Base-by-base conservation (phyloP, 2,797 vertebrate genomes). In the Masticophis lateralis region DNA sequence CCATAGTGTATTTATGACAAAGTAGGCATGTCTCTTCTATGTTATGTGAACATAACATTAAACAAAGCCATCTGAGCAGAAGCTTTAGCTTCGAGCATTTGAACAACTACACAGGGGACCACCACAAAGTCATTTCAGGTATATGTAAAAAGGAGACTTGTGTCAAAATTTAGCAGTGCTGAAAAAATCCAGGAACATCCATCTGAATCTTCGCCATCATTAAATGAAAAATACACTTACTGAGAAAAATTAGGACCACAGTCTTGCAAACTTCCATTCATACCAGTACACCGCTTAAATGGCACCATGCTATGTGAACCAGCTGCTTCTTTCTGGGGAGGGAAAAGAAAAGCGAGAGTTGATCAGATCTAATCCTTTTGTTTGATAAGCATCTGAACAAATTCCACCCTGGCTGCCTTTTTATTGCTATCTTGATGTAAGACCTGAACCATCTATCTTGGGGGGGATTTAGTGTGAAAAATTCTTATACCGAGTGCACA, bases 291-390 rank as follows among this genome's bases (percentile, higher is more conserved):
- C n/a, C 4, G 1, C 47, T 63, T 83, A 83, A 27, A 51, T 14
- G 56, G 86, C 12, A 92, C 9, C 12, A 51, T 92, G 93, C 51
- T 55, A 88, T 93, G 37, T 18, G 7, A 90, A 90, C 93, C 28
- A 86, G 43, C 89, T 93, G 47, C 79, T 63, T 93, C 94, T 94
- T 95, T 88, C 86, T 87, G 22, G 8, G 13, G 43, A 51, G 12
- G 55, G 86, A 89, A 57, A 86, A 8, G 79, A 91, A 74, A 92
- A 87, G 92, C 20, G 92, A 27, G 32, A 66, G 94, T 61, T 61
- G 88, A 22, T 92, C 25, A 96, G 95, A 95, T 93, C 61, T 93
- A 96, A 93, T 95, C 91, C 93, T 83, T 94, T 94, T 79, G 13
- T 37, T 90, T 87, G 74, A 86, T 9, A 92, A 74, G 25, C 59